Evolutionary conservation across 2,113 vertebrate genomes (phyloP), one percentile per base, ranked within the genome.

Genomic region (Passer domesticus): DNA sequence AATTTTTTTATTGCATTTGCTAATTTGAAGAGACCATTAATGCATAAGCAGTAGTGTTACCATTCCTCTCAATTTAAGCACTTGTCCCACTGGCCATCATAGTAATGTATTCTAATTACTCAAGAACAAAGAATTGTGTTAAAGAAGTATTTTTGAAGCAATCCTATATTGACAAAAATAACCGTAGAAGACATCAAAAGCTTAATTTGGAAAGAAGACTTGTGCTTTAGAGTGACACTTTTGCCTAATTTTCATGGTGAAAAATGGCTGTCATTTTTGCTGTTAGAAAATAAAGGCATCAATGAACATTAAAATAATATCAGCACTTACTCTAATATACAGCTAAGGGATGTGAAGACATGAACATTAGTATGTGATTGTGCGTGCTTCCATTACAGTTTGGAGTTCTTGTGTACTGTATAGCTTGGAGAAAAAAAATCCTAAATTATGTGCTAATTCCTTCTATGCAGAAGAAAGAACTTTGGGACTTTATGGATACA

Each of bases 351-450:
- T 91, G 43, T 77, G 64, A 95, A 95, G 69, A n/a, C 37, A 82
- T 95, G 80, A 95, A 95, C 92, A 96, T 77, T 44, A 72, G 67
- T 81, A 78, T 89, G 46, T 87, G 67, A 79, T 88, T 69, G 39
- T 83, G 25, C 44, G 17, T 50, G 15, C 85, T 97, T 94, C 92
- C 88, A 91, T 96, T 93, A 82, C 76, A 79, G 50, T 95, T 94
- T 63, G n/a, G 85, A 87, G 58, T 94, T 94, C 28, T 70, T 58
- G 28, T 52, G 52, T 92, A 35, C 67, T 85, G 30, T 58, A 14
- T 86, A 81, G 90, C 91, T 83, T 96, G 58, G 72, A 78, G 8
- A 62, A 87, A 88, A 37, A 87, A 95, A 95, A 72, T 31, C 44
- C 7, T 83, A 91, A 97, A 89, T 7, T 14, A 56, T 72, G 37